phyloP scores from a whole-genome alignment of 2,797 vertebrate genomes.

The Platalea minor region DNA sequence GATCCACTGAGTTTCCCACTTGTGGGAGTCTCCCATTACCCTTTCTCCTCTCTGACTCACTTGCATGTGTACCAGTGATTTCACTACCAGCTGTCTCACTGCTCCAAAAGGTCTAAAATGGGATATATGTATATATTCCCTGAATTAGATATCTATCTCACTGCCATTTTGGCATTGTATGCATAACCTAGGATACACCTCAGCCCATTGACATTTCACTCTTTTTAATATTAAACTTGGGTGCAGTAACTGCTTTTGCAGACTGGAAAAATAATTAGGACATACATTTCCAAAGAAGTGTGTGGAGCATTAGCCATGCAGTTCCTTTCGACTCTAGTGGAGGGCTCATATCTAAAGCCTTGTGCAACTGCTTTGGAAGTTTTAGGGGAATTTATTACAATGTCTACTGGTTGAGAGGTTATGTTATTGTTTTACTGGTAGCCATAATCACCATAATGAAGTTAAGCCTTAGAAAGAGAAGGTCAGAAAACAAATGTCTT shows the following conservation, averaged over 20 bases:
- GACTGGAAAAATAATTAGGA: constrained; percentile 16
- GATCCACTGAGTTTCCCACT: constrained; percentile 39
- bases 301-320: not conserved
- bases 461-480: not conserved
- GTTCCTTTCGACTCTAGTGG: not conserved
- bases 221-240: not conserved
- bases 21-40: constrained; percentile 56
- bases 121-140: not conserved
- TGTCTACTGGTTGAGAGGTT: not conserved
- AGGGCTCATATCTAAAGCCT: not conserved
- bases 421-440: not conserved
- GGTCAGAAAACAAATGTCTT: not conserved
- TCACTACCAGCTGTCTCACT: constrained; percentile 66
- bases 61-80: constrained; percentile 10
- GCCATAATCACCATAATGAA: not conserved
- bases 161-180: not conserved
- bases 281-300: not conserved
- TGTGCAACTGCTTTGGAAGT: not conserved
- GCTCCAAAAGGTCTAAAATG: not conserved
- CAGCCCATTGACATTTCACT: not conserved
- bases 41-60: constrained; percentile 33
- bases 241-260: not conserved
- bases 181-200: not conserved
- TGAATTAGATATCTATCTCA: not conserved
- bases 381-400: constrained; percentile 16